Evolutionary conservation across 2,888 invertebrate genomes (phyloP).

Genomic region (Mystacides longicornis): DNA sequence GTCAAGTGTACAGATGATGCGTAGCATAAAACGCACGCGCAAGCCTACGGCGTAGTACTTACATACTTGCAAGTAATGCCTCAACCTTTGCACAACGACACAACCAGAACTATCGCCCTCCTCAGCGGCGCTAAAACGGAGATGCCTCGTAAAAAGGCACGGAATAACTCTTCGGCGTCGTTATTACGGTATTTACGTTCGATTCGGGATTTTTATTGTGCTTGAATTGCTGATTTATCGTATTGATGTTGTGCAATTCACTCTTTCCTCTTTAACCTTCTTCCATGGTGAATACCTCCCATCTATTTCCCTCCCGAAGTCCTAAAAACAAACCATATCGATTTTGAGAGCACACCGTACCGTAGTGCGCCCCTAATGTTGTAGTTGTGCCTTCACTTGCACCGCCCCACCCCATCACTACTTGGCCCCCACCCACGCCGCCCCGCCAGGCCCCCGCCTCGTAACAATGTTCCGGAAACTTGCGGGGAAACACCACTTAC

Average conservation of each 20-base stretch:
- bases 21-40: conserved; percentile 19
- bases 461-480: conserved; percentile 9
- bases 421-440: conserved; percentile 16
- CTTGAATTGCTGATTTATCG: conserved; percentile 1
- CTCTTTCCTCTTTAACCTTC: conserved; percentile 18
- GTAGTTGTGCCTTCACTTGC: conserved; percentile 26
- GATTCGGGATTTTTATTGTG: background rate
- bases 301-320: conserved; percentile 40
- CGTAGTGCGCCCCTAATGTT: conserved; percentile 27
- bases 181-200: background rate
- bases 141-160: background rate
- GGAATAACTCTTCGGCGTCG: background rate
- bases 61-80: conserved; percentile 21
- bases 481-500: conserved; percentile 14
- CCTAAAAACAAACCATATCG: conserved; percentile 36
- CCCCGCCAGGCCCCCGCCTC: background rate
- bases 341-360: conserved; percentile 36
- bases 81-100: conserved; percentile 7
- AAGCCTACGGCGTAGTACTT: conserved; percentile 19
- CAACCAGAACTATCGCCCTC: background rate
- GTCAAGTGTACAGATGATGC: conserved; percentile 15
- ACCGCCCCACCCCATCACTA: conserved; percentile 24
- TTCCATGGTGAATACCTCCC: conserved; percentile 51
- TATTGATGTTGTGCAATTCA: conserved; percentile 8
- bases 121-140: background rate